Percentiles rank a stretch among this genome's conserved stretches.
Conservation (phyloP, 2,113 vertebrate species). For the Poicephalus gulielmi region DNA sequence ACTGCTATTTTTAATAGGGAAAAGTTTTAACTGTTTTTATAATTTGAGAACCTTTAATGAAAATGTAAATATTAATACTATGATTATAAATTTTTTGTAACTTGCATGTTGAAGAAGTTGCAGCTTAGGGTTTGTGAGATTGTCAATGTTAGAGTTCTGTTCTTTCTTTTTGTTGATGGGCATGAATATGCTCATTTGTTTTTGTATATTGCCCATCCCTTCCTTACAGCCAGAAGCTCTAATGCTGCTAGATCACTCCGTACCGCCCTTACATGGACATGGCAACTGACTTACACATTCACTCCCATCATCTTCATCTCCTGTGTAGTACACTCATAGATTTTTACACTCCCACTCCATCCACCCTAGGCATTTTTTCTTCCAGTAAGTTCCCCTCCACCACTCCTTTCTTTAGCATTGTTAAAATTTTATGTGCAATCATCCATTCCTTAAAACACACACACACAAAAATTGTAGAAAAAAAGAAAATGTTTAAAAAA, state of each 20-base stretch:
- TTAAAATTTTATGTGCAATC: conserved; percentile 89
- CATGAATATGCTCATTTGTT: conserved; percentile 99
- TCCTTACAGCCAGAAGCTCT: conserved; percentile 99
- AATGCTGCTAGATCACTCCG: conserved; percentile 99
- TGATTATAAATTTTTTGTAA: conserved; percentile 73
- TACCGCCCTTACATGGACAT: conserved; percentile 99
- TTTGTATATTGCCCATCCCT: conserved; percentile 99
- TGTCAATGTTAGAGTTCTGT: conserved; percentile 99
- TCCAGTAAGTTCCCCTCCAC: conserved; percentile 62
- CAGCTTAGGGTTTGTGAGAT: conserved; percentile 99
- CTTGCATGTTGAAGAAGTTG: conserved; percentile 99
- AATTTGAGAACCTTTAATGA: conserved; percentile 70
- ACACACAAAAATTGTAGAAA: conserved; percentile 83
- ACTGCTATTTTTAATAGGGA: conserved; percentile 75
- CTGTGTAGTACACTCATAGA: conserved; percentile 97
- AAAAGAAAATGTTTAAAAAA: conserved; percentile 82
- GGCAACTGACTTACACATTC: conserved; percentile 99
- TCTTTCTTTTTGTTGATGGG: conserved; percentile 97
- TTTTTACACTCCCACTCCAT: conserved; percentile 66
- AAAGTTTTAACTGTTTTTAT: conserved; percentile 74
- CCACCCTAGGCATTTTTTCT: conserved; percentile 75
- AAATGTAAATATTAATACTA: conserved; percentile 71
- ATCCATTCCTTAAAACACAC: conserved; percentile 84
- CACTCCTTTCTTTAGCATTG: conserved; percentile 83
- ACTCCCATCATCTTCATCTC: conserved; percentile 96